Base-by-base conservation (phyloP, 2,797 vertebrate genomes). In the Cetoscarus ocellatus region DNA sequence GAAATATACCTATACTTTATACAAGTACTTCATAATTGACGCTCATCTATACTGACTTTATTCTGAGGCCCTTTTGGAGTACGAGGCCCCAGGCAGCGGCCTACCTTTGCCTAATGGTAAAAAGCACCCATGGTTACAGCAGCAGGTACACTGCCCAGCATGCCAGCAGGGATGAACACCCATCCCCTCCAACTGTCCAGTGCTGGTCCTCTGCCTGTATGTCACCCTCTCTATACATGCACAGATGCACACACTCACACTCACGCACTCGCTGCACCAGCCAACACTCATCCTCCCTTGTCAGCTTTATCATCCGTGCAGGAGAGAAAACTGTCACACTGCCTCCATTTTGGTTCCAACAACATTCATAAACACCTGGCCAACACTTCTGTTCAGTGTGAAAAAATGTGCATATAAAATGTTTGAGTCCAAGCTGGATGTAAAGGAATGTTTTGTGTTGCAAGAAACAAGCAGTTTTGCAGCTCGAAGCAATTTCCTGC, bases 221-320 rank as follows among this genome's bases (percentile, higher is more conserved):
- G 67, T 79, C 76, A 73, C 54, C 53, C 75, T 49, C 45, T 0
- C 68, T 43, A 64, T 66, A 64, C 58, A 61, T 38, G 52, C 55
- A 61, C 65, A 54, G 34, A 70, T 17, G 57, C 60, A 49, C 27
- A 53, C 60, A 57, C 39, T 58, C 48, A 61, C 40, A 65, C 49
- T 91, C 27, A 27, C 27, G 88, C 91, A 88, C 84, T 80, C 74
- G 47, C 57, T 70, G 86, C 85, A 86, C 83, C 79, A 86, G 95
- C 95, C 96, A 96, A 89, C 95, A 93, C 92, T 94, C 92, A 88
- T 91, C 93, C 91, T 89, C 57, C 82, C 57, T 55, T 89, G 80
- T 92, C 96, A 96, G 94, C 95, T 95, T 93, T 94, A 90, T 65
- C 95, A 94, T 93, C 95, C 95, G 91, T 94, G 93, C 75, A 66